Conservation (phyloP, 2,888 invertebrate species). For the Drosophila paranaensis region DNA sequence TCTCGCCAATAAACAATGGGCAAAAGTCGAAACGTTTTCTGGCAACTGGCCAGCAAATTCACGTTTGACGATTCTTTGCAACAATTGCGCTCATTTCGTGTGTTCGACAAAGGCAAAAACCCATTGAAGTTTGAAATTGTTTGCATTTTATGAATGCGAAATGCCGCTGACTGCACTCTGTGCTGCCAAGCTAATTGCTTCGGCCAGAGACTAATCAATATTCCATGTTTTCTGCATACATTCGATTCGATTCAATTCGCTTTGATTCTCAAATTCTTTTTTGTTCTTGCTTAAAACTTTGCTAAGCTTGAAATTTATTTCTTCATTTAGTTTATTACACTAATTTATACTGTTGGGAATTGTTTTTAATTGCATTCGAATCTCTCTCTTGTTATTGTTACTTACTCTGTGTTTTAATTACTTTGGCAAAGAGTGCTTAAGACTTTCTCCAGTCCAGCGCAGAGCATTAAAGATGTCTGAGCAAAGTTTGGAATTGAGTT, state of each 20-base stretch:
- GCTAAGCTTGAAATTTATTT: not conserved
- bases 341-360: not conserved
- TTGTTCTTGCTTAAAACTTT: not conserved
- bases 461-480: not conserved
- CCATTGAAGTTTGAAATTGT: constrained; percentile 46
- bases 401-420: not conserved
- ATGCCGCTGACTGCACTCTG: constrained; percentile 18
- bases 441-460: not conserved
- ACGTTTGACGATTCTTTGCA: constrained; percentile 5
- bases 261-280: not conserved
- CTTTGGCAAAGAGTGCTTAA: not conserved
- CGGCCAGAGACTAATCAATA: constrained; percentile 19
- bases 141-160: constrained; percentile 25
- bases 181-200: constrained; percentile 14
- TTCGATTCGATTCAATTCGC: not conserved
- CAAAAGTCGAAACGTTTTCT: constrained; percentile 25
- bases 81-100: constrained; percentile 7
- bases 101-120: constrained; percentile 36
- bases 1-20: constrained; percentile 14
- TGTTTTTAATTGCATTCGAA: constrained; percentile 6
- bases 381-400: not conserved
- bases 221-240: constrained; percentile 5
- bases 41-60: constrained; percentile 35
- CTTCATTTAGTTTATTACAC: not conserved
- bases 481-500: not conserved